Percentiles rank a stretch among this genome's conserved stretches.
Conservation (phyloP, 2,113 vertebrate genomes). For the Cryptomyrus ogoouensis region DNA sequence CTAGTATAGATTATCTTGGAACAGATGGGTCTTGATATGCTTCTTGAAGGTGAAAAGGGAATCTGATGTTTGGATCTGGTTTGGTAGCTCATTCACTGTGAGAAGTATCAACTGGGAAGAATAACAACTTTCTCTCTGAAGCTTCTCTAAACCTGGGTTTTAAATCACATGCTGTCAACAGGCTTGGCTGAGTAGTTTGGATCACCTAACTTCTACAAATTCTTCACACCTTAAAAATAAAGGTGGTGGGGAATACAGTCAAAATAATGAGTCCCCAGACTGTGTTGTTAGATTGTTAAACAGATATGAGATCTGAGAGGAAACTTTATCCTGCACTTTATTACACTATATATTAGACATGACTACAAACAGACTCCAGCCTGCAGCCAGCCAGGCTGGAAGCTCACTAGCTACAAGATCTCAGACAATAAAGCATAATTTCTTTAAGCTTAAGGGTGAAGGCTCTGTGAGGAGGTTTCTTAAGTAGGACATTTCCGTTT, state of each 20-base stretch:
- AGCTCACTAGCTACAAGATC: not conserved
- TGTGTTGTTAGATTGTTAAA: not conserved
- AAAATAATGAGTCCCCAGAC: not conserved
- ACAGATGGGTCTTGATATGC: not conserved
- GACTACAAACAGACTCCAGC: not conserved
- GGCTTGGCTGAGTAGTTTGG: not conserved
- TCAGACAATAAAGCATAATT: not conserved
- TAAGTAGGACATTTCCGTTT: not conserved
- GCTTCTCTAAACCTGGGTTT: not conserved
- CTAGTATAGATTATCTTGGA: not conserved
- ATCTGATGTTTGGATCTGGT: not conserved
- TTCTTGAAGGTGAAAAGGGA: not conserved
- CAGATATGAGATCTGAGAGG: not conserved
- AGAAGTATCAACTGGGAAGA: not conserved
- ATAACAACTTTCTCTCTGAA: not conserved
- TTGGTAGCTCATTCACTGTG: not conserved
- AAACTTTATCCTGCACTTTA: not conserved
- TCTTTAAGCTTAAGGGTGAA: not conserved
- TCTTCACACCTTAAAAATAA: not conserved
- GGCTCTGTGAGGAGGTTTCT: not conserved
- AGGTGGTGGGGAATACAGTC: not conserved
- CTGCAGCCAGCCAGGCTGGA: not conserved
- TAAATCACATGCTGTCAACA: not conserved
- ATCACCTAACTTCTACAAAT: not conserved
- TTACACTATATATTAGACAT: not conserved